Conservation (phyloP, 2,888 invertebrate genomes). For the Silvanus unidentatus region DNA sequence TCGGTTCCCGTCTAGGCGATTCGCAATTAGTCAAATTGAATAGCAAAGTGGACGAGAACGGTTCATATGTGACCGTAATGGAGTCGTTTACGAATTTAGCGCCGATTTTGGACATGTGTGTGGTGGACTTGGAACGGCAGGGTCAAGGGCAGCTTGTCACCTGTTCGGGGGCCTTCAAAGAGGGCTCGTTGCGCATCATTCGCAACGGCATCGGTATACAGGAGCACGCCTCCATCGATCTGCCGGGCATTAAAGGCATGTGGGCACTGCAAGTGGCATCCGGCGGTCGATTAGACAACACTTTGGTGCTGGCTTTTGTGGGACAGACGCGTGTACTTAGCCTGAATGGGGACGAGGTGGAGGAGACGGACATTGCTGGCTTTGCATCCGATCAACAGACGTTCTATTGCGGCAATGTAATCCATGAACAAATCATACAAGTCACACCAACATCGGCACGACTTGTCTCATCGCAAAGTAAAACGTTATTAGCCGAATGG, state of each 20-base stretch:
- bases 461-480: conserved; percentile 62
- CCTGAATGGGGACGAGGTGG: conserved; percentile 92
- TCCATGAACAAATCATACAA: conserved; percentile 64
- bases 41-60: conserved; percentile 74
- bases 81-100: conserved; percentile 96
- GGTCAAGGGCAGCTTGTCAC: conserved; percentile 98
- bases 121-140: conserved; percentile 92
- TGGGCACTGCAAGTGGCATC: conserved; percentile 84
- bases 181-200: conserved; percentile 94
- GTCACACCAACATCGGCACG: conserved; percentile 68
- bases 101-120: conserved; percentile 96
- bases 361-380: conserved; percentile 91
- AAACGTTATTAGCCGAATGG: conserved; percentile 66
- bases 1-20: conserved; percentile 94
- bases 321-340: conserved; percentile 90
- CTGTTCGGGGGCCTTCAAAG: conserved; percentile 95
- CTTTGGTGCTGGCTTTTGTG: conserved; percentile 91
- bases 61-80: conserved; percentile 89
- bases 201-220: conserved; percentile 98
- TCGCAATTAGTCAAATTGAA: conserved; percentile 90
- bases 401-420: conserved; percentile 89
- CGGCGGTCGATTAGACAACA: conserved; percentile 62
- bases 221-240: conserved; percentile 94
- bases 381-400: conserved; percentile 91
- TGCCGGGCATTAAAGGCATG: conserved; percentile 96